phyloP scores from a whole-genome alignment of 2,888 invertebrate genomes.

The Diaprepes abbreviatus region DNA sequence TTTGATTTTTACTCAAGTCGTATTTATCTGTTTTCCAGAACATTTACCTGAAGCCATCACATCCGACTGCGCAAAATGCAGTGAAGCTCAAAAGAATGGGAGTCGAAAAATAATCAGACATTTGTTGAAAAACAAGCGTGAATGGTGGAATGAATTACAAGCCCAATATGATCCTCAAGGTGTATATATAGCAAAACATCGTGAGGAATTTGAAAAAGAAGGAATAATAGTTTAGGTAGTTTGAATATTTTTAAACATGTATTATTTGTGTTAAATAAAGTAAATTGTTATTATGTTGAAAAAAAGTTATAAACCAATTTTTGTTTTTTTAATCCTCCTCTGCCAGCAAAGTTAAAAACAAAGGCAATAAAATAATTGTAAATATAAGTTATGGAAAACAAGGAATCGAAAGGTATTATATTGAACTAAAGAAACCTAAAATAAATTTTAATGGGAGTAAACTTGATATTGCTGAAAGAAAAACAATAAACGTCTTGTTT shows the following conservation, averaged over 20 bases:
- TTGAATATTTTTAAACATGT: background rate
- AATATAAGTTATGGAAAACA: too few species aligned
- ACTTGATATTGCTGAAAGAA: too few species aligned
- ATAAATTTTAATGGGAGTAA: too few species aligned
- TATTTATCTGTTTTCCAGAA: too few species aligned
- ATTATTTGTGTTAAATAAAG: background rate
- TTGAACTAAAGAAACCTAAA: too few species aligned
- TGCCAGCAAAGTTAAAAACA: too few species aligned
- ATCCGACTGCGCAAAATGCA: conserved; percentile 77
- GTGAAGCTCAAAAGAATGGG: conserved; percentile 73
- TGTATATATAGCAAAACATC: conserved; percentile 75
- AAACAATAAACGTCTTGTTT: too few species aligned
- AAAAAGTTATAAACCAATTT: too few species aligned
- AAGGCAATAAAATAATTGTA: too few species aligned
- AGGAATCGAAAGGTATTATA: too few species aligned
- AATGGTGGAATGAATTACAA: conserved; percentile 74
- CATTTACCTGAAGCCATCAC: conserved; percentile 78
- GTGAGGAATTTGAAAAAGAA: conserved; percentile 70
- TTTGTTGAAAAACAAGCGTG: conserved; percentile 75
- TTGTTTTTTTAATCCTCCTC: too few species aligned
- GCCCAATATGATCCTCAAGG: conserved; percentile 75
- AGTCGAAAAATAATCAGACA: conserved; percentile 75
- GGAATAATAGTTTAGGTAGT: conserved; percentile 51
- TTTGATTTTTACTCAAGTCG: too few species aligned
- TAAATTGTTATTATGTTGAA: background rate